Base-by-base conservation (phyloP, 1,140 invertebrate species). In the Micrasema longulum region DNA sequence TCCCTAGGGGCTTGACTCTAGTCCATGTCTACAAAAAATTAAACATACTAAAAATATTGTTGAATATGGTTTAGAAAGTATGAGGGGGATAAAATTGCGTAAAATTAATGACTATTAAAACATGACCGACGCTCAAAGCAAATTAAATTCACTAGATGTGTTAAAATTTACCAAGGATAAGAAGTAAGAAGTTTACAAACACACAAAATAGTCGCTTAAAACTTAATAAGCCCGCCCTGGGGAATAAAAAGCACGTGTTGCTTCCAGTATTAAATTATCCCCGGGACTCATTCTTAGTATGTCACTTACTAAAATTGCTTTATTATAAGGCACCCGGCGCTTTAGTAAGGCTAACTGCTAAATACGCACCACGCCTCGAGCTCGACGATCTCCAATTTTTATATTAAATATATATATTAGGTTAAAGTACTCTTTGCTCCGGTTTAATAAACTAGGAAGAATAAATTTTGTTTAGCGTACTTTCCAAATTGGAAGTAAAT, bases 191-290 rank as follows among this genome's bases (percentile, higher is more conserved):
- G 23, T 47, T 47, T 41, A 47, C 41, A 47, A 52, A 38, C 22
- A 53, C 60, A 64, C 60, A 64, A 64, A 64, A 64, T 64, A 64
- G 41, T 52, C 47, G 14, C 45, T 66, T 52, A 52, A 52, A 66
- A 69, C 57, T 70, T 70, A 63, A 70, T 70, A 70, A 63, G 31
- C 26, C 48, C 20, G n/a, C 60, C 26, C 52, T 20, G 20, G 57
- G 20, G 48, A 63, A 63, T 70, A 63, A 70, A 70, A 47, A 70
- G 22, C 68, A 70, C 68, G 57, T 70, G 68, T 70, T 70, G 45
- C 68, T 35, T 48, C 31, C 41, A 14, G 41, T 70, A 70, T 69
- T 70, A 70, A 70, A 70, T 70, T 63, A 70, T 20, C 23, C 57
- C 18, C 41, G 26, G 60, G 45, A 23, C 43, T 47, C 60, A 64